phyloP scores from a whole-genome alignment of 2,888 invertebrate species.

The Melanotus villosus region DNA sequence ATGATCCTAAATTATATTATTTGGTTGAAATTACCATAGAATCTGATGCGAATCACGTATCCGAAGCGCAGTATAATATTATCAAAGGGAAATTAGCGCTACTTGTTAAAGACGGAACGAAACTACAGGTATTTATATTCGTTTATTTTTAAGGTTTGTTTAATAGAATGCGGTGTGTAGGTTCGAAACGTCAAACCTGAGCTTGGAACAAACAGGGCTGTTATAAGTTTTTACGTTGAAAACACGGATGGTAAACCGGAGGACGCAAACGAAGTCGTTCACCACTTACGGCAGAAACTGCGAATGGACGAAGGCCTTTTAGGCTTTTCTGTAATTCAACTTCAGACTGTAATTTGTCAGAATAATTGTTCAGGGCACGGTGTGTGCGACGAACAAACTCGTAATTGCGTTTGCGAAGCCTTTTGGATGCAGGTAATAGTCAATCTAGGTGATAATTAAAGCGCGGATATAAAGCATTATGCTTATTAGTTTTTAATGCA shows the following conservation, averaged over 20 bases:
- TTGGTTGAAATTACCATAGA: conserved; percentile 88
- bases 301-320: conserved; percentile 80
- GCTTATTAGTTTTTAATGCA: no score
- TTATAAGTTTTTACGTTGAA: conserved; percentile 69
- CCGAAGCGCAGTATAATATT: conserved; percentile 81
- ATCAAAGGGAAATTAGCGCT: conserved; percentile 86
- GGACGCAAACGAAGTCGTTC: conserved; percentile 77
- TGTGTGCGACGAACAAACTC: conserved; percentile 85
- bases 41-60: conserved; percentile 78
- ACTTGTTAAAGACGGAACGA: conserved; percentile 81
- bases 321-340: conserved; percentile 79
- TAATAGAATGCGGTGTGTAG: conserved; percentile 39
- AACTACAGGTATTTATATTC: conserved; percentile 67
- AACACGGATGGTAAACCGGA: conserved; percentile 66
- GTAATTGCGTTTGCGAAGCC: conserved; percentile 91
- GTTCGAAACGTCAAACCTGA: conserved; percentile 70
- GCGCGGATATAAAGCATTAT: no score
- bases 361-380: conserved; percentile 96
- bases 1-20: conserved; percentile 81
- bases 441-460: neutral
- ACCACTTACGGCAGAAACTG: conserved; percentile 77
- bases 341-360: conserved; percentile 91
- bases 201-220: conserved; percentile 69
- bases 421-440: conserved; percentile 89
- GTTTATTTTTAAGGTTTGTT: neutral